Conservation (phyloP, 2,797 vertebrate genomes). For the Poecilia wingei region DNA sequence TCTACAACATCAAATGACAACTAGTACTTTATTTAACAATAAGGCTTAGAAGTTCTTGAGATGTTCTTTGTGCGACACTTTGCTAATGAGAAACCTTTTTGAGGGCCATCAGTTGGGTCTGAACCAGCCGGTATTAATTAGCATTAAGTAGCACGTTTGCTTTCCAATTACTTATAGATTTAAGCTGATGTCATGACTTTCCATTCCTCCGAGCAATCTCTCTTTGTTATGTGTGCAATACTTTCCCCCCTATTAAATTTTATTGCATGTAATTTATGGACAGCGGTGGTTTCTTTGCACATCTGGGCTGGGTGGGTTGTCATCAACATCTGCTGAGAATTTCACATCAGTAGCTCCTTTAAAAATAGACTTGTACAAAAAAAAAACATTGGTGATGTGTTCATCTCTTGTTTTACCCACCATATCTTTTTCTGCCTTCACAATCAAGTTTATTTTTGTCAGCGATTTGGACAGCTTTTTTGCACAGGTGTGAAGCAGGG, state of each 20-base stretch:
- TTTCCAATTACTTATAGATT: not conserved
- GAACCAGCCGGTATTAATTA: conserved; percentile 1
- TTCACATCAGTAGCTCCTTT: not conserved
- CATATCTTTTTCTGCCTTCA: not conserved
- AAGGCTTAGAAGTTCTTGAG: not conserved
- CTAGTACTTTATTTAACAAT: not conserved
- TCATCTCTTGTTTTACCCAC: not conserved
- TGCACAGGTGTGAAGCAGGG: not conserved
- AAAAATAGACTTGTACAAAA: not conserved
- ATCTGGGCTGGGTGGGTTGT: not conserved
- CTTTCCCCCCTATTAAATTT: not conserved
- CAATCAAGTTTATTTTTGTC: not conserved
- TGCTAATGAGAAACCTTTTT: not conserved
- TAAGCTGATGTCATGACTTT: not conserved
- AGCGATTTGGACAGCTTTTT: not conserved
- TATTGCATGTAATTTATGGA: not conserved
- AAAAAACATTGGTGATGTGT: not conserved
- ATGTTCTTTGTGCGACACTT: not conserved
- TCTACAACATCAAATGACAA: not conserved
- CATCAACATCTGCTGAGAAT: not conserved
- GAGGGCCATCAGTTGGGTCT: not conserved
- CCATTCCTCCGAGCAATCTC: not conserved
- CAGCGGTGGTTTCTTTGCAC: not conserved
- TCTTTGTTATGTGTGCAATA: not conserved
- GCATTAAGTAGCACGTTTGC: not conserved